Evolutionary conservation across 2,113 vertebrate species (phyloP).

Genomic region (Mustela lutreola): DNA sequence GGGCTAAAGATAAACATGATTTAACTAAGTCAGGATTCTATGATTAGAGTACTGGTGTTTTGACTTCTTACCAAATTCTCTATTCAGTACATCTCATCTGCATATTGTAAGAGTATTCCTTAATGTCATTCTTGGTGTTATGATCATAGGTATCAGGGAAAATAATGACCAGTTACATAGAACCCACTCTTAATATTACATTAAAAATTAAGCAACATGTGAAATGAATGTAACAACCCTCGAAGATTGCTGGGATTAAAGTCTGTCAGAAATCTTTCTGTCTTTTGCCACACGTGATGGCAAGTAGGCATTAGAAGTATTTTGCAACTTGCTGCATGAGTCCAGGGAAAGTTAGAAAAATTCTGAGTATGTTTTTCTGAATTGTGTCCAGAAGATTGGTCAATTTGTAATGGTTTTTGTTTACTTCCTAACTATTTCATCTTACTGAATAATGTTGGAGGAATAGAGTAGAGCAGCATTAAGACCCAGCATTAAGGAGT

Average conservation of each 20-base stretch:
- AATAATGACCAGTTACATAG: not conserved
- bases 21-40: not conserved
- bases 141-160: not conserved
- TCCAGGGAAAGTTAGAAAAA: not conserved
- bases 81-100: not conserved
- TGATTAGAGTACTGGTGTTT: not conserved
- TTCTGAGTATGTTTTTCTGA: not conserved
- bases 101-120: not conserved
- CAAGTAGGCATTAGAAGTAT: not conserved
- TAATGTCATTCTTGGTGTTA: not conserved
- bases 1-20: not conserved
- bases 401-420: not conserved
- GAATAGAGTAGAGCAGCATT: not conserved
- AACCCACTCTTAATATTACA: not conserved
- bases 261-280: not conserved
- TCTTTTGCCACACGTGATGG: not conserved
- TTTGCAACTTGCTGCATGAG: not conserved
- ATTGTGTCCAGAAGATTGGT: not conserved
- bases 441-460: not conserved
- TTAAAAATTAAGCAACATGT: not conserved
- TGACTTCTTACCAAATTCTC: not conserved
- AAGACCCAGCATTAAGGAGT: not conserved
- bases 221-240: not conserved
- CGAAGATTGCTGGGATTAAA: not conserved
- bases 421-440: not conserved